These are phyloP conservation scores for Cephus runcator DNA, from an alignment of 2,888 invertebrate genomes.

Conservation along the genomic window DNA sequence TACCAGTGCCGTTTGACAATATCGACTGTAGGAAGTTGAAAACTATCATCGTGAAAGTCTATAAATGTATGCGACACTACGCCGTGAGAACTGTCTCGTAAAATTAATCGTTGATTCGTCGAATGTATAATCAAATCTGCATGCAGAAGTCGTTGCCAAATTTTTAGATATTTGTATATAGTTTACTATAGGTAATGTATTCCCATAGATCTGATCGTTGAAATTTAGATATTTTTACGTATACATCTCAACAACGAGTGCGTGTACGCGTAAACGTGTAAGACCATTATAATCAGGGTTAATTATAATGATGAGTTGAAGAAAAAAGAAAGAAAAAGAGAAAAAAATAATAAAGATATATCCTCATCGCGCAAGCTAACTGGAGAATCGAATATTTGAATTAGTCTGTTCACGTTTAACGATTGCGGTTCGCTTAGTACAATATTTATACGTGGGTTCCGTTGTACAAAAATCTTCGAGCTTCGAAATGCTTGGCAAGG, in stretches of 20 bases:
- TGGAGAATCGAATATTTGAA: background rate
- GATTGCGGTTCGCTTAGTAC: too few species aligned
- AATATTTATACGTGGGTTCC: background rate
- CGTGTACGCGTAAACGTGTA: background rate
- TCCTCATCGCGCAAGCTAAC: background rate
- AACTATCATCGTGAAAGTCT: background rate
- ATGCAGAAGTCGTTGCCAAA: slow-evolving; percentile 33
- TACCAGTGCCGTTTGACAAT: background rate
- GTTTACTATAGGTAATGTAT: background rate
- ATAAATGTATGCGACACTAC: background rate
- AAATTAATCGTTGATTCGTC: slow-evolving; percentile 24
- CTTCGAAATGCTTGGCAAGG: background rate
- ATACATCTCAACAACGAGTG: background rate
- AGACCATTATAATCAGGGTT: background rate
- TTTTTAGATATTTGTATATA: slow-evolving; percentile 31
- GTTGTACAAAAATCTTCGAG: background rate
- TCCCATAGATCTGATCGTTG: slow-evolving; percentile 1
- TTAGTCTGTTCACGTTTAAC: background rate
- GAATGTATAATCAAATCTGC: slow-evolving; percentile 27
- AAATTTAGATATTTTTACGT: background rate
- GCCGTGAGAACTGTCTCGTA: background rate
- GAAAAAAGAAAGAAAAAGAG: slow-evolving; percentile 1
- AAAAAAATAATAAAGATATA: background rate
- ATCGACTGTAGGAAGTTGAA: background rate
- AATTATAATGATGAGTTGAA: background rate